These are phyloP conservation scores for Urosaurus nigricauda DNA, from an alignment of 2,797 vertebrate species.

Conservation along the genomic window DNA sequence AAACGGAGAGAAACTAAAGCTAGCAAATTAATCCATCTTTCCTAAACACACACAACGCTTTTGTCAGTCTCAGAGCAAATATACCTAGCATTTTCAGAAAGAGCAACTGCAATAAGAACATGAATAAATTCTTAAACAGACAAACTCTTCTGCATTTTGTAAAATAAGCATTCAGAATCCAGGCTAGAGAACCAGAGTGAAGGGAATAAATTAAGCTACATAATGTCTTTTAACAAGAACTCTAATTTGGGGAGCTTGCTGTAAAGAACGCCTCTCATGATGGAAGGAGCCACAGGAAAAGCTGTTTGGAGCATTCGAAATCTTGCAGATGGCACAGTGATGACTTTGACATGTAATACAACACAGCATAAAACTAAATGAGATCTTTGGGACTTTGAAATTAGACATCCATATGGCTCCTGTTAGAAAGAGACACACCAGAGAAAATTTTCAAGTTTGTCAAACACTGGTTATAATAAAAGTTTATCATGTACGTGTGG, in stretches of 20 bases:
- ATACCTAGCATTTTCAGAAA: neutral
- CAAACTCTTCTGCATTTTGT: neutral
- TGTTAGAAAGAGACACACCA: constrained; percentile 66
- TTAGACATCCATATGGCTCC: constrained; percentile 75
- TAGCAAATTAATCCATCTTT: neutral
- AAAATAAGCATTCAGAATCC: constrained; percentile 30
- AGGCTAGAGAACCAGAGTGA: constrained; percentile 25
- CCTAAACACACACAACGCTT: neutral
- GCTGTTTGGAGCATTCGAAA: constrained; percentile 54
- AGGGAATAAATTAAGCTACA: constrained; percentile 51
- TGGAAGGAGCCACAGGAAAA: constrained; percentile 48
- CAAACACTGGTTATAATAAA: constrained; percentile 73
- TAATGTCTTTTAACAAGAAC: constrained; percentile 53
- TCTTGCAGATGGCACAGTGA: constrained; percentile 70
- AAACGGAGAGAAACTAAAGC: neutral
- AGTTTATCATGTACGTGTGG: constrained; percentile 63
- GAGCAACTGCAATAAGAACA: neutral
- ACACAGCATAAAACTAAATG: constrained; percentile 68
- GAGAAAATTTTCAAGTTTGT: constrained; percentile 70
- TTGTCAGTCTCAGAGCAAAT: neutral
- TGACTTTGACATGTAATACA: constrained; percentile 75
- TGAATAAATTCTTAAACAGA: neutral
- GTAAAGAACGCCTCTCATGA: constrained; percentile 44
- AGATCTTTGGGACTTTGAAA: constrained; percentile 77
- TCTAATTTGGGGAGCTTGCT: constrained; percentile 39